A percentile compares a stretch with the other conserved stretches of the same genome.
phyloP scores from a whole-genome alignment of 2,797 vertebrate genomes.

The Peromyscus melanophrys region DNA sequence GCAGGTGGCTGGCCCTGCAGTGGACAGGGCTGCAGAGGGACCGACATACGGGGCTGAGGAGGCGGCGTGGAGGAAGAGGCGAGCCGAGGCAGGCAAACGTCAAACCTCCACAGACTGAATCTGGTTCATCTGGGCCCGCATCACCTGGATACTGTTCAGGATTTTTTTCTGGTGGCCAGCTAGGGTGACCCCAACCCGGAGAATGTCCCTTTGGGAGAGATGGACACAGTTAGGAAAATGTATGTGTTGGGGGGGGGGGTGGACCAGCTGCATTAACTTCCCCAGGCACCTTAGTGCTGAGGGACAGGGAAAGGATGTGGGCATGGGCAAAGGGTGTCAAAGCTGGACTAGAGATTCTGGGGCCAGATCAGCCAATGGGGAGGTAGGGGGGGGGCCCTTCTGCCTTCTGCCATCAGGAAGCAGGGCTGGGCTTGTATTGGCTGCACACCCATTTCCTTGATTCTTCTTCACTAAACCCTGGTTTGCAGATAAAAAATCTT shows the following conservation, averaged over 20 bases:
- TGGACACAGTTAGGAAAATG: constrained; percentile 57
- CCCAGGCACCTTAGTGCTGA: background rate
- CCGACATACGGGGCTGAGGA: constrained; percentile 80
- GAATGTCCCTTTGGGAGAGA: constrained; percentile 94
- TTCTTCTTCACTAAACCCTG: background rate
- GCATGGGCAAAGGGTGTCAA: background rate
- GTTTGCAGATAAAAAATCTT: background rate
- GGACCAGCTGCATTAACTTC: constrained; percentile 11
- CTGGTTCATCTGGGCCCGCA: constrained; percentile 99
- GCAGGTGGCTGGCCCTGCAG: constrained; percentile 86
- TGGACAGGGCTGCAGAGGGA: constrained; percentile 83
- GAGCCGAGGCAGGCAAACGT: constrained; percentile 84
- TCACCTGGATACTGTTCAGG: constrained; percentile 99
- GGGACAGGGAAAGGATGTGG: background rate
- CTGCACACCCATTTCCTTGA: background rate
- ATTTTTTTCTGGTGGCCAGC: constrained; percentile 99
- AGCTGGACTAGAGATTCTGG: background rate
- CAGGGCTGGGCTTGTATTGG: background rate
- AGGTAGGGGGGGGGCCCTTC: background rate
- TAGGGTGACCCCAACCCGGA: constrained; percentile 98
- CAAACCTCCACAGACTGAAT: constrained; percentile 99
- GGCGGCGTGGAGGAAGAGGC: constrained; percentile 86
- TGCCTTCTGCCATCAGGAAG: background rate
- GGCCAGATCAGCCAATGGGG: background rate
- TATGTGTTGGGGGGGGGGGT: background rate